Evolutionary conservation across 2,797 vertebrate genomes (phyloP), one percentile per base, ranked within the genome.

Genomic region (Smutsia temminckii): DNA sequence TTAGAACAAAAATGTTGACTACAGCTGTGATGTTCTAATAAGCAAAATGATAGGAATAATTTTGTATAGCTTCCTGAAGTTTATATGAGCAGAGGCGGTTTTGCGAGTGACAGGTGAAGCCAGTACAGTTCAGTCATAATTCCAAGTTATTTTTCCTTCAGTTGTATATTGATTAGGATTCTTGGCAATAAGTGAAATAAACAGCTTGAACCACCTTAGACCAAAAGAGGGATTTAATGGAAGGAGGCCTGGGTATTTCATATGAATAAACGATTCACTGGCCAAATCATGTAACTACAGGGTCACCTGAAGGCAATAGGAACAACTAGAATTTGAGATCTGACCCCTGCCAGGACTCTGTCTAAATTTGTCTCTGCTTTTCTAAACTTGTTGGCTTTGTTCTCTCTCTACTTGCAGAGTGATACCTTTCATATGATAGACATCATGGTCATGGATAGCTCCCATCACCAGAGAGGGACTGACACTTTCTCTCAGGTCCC

Each of bases 181-280:
- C 64, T 86, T 89, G 6, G 5, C 68, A 92, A 3, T 9, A 86
- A 57, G 55, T 89, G 69, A 91, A 92, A 89, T 94, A 63, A 85
- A 57, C 25, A 95, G 8, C 55, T 40, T 93, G 25, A 88, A 29
- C 25, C n/a, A 49, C 91, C 37, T 89, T 75, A 84, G 40, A 6
- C 63, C 37, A 68, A 40, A 95, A 75, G 37, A 81, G 46, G 46
- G 91, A 78, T 91, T 89, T 95, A 46, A 84, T 91, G 71, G 71
- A 88, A 94, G 66, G 55, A 66, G 14, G 13, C 37, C 78, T 2
- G 51, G 13, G 72, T 95, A 0, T 71, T 86, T 63, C 34, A 69
- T 20, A 20, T 80, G 20, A 92, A 53, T 61, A 51, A 92, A 79
- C 11, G 51, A 11, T 68, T 84, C 29, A 86, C 17, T 63, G 55